Conservation (phyloP, 2,797 vertebrate species). For the Danio aesculapii region DNA sequence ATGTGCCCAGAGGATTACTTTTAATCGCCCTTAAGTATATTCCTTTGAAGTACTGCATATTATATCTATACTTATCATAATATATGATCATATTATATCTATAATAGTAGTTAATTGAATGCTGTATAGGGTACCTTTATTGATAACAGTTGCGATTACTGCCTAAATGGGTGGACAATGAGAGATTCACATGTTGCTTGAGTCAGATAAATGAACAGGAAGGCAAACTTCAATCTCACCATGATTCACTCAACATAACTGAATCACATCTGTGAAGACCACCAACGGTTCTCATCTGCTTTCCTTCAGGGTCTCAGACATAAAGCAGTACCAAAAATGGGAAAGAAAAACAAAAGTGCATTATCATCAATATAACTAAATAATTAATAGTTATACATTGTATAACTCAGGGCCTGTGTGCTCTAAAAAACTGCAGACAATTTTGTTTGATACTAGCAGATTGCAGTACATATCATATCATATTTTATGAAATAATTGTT, state of each 20-base stretch:
- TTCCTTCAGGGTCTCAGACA: not conserved
- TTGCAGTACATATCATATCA: too few relatives aligned
- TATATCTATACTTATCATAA: too few relatives aligned
- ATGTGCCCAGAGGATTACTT: too few relatives aligned
- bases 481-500: too few relatives aligned
- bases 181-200: not conserved
- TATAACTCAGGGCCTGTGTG: too few relatives aligned
- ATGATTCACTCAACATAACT: not conserved
- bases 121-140: not conserved
- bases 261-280: conserved; percentile 8
- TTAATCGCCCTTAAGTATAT: not conserved
- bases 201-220: not conserved
- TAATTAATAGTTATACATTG: too few relatives aligned
- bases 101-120: too few relatives aligned
- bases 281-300: not conserved
- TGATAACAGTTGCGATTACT: not conserved
- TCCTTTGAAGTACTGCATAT: too few relatives aligned
- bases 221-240: not conserved
- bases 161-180: not conserved
- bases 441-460: too few relatives aligned
- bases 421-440: too few relatives aligned
- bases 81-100: too few relatives aligned
- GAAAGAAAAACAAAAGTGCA: not conserved
- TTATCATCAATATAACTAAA: too few relatives aligned
- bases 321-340: not conserved